A percentile compares a stretch with the other conserved stretches of the same genome.
phyloP scores from a whole-genome alignment of 2,888 invertebrate species.

The Synanthedon tipuliformis region DNA sequence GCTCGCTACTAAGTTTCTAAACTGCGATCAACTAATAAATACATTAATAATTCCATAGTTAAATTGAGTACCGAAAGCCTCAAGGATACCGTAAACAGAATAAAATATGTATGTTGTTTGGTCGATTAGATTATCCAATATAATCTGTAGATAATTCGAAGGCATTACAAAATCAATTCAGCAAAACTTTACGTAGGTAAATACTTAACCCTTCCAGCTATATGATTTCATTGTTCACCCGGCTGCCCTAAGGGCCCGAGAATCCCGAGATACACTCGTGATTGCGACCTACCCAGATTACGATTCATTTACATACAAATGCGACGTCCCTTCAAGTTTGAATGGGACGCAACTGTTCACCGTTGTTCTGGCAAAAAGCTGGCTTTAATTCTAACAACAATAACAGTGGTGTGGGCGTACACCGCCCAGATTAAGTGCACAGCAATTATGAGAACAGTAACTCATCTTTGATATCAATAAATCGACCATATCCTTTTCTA shows the following conservation, averaged over 20 bases:
- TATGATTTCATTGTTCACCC: constrained; percentile 16
- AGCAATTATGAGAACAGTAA: neutral
- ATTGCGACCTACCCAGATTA: constrained; percentile 54
- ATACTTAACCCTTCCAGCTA: constrained; percentile 14
- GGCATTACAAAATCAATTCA: neutral
- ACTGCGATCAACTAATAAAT: too few species aligned
- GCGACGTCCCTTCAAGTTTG: constrained; percentile 48
- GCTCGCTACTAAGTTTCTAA: too few species aligned
- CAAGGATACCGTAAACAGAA: too few species aligned
- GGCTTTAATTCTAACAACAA: constrained; percentile 57
- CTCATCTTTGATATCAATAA: too few species aligned
- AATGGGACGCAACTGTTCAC: constrained; percentile 43
- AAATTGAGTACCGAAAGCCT: too few species aligned
- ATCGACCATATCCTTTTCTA: too few species aligned
- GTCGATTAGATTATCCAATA: too few species aligned
- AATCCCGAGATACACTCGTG: constrained; percentile 30
- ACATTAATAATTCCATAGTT: too few species aligned
- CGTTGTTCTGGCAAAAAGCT: constrained; percentile 63
- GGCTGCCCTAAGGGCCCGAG: constrained; percentile 13
- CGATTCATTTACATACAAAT: constrained; percentile 65
- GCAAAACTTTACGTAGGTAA: neutral
- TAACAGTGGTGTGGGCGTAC: constrained; percentile 31
- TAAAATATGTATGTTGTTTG: too few species aligned
- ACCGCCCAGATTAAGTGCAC: constrained; percentile 37
- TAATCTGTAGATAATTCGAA: neutral